Evolutionary conservation across 2,113 vertebrate genomes (phyloP), one percentile per base, ranked within the genome.

Genomic region (Terrapene triunguis): DNA sequence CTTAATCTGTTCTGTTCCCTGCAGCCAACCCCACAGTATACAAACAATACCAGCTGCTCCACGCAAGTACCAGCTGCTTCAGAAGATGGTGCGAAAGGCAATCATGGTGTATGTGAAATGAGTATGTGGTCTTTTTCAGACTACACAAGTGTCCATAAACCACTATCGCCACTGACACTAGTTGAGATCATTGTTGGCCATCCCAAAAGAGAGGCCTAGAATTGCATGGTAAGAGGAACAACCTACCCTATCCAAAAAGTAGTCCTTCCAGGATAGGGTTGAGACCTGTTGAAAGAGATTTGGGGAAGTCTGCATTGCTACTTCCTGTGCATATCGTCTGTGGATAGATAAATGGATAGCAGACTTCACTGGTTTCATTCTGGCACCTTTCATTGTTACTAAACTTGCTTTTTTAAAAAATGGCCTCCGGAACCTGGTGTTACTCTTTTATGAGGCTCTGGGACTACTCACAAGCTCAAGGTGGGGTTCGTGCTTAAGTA

Each of bases 321-420:
- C 22, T 92, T 81, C 32, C 24, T 4, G 0, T 55, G 42, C 2
- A 47, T 48, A 65, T 74, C 76, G 82, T 35, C 47, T 85, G 14
- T 48, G 38, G 10, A 81, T 89, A 89, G 38, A 84, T 44, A 44
- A 44, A 44, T 53, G 84, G 13, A 90, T 88, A 88, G 65, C 88
- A 94, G n/a, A 10, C 24, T 54, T 89, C 76, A 79, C 29, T 29
- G 29, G 4, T 85, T 93, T 80, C 59, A 59, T 87, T 87, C 51
- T 93, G 51, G 13, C 51, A 90, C 86, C 80, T 90, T 94, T 95
- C 94, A 47, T 93, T 85, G 14, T 72, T 38, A 29, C 42, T 89
- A 95, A 90, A 95, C 96, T 87, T 93, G 42, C 84, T 89, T 93
- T 95, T 84, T 95, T 3, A 80, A 95, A 95, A 96, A 85, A 83